Evolutionary conservation across 2,113 vertebrate genomes (phyloP), one percentile per base, ranked within the genome.

Genomic region (Pseudorectes ferrugineus): DNA sequence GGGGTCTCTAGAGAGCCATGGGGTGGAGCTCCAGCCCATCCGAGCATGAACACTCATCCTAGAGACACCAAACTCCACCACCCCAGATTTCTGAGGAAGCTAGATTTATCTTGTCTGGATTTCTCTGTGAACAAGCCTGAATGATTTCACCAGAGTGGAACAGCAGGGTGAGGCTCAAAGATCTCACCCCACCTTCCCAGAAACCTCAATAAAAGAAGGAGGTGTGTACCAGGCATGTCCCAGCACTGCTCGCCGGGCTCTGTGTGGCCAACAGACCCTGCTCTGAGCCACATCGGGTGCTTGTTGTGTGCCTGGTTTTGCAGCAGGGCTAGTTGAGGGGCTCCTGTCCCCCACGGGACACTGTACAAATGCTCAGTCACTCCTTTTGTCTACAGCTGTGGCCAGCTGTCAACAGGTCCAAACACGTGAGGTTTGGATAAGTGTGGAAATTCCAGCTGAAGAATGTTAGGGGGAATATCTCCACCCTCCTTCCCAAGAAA

Each of bases 241-340:
- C 65, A 81, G 61, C 83, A 40, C 54, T 19, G n/a, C 45, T 61
- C 1, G 0, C 0, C 0, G 1, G 33, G 28, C 61, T 73, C 66
- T 43, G 22, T 13, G 11, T 17, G 45, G 21, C 67, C 76, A 55
- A 5, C 33, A 12, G 14, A 49, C 36, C 15, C 88, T 3, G 4
- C 42, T 28, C 36, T 0, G 2, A 78, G 25, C 46, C 74, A 46
- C 1, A 0, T 2, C 6, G 6, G 54, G 33, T 45, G 29, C 49
- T 43, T 12, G 12, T 6, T 1, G 1, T 3, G 2, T 12, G 28
- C 45, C 28, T 66, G 52, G 13, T 11, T 52, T 23, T 42, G 51
- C 46, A 54, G 66, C 3, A 4, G 61, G 33, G 20, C 59, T 92
- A 80, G 8, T 10, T 4, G 1, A 81, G 38, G 10, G 25, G 12